Evolutionary conservation across 1,140 invertebrate genomes (phyloP).

Genomic region (Yoshiicerus persimilis): DNA sequence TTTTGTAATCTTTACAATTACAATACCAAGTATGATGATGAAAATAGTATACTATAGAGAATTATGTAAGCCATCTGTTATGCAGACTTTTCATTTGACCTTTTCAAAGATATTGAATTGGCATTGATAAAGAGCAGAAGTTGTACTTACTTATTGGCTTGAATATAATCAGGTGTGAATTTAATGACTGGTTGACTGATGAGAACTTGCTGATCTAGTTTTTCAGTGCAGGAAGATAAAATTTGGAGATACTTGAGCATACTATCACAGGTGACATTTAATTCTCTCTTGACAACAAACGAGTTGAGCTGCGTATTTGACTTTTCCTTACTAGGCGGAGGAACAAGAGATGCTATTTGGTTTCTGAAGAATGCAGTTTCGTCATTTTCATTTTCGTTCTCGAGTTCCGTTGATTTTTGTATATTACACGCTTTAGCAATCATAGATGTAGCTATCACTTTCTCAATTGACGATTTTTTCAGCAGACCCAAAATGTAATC

Average conservation of each 20-base stretch:
- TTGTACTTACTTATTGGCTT: neutral
- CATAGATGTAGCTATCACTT: neutral
- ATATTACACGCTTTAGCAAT: neutral
- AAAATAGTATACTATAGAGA: too few relatives aligned
- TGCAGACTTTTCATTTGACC: too few relatives aligned
- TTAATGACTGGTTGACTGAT: slow-evolving; percentile 31
- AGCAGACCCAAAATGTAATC: slow-evolving; percentile 33
- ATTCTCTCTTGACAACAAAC: slow-evolving; percentile 26
- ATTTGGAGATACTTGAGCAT: slow-evolving; percentile 28
- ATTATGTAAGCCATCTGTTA: too few relatives aligned
- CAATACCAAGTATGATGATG: too few relatives aligned
- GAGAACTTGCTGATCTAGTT: slow-evolving; percentile 33
- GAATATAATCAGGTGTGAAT: neutral
- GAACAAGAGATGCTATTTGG: neutral
- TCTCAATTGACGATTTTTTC: slow-evolving; percentile 6
- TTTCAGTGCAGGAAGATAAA: slow-evolving; percentile 27
- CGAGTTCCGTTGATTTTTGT: neutral
- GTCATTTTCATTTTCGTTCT: neutral
- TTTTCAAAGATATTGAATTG: too few relatives aligned
- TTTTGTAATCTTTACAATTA: too few relatives aligned
- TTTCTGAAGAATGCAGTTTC: neutral
- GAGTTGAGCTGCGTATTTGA: neutral
- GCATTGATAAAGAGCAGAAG: too few relatives aligned
- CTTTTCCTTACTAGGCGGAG: neutral
- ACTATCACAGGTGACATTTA: slow-evolving; percentile 23